Evolutionary conservation across 2,797 vertebrate genomes (phyloP).

Genomic region (Mormyrus proboscirostris): DNA sequence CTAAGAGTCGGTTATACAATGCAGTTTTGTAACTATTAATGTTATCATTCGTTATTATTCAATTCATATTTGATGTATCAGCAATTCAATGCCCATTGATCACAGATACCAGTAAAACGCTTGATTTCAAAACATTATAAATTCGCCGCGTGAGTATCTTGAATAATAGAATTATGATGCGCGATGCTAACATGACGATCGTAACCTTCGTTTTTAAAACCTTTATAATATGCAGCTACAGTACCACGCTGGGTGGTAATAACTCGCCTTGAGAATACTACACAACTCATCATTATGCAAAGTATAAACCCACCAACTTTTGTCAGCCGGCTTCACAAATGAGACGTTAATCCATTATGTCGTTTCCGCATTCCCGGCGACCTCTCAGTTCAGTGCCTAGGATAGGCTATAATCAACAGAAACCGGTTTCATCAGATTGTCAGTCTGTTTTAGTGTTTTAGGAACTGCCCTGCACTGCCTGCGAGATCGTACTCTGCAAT

Average conservation of each 20-base stretch:
- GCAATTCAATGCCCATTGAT: background rate
- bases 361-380: conserved; percentile 61
- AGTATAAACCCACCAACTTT: background rate
- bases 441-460: conserved; percentile 33
- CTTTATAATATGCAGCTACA: background rate
- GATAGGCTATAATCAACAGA: conserved; percentile 38
- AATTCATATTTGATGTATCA: background rate
- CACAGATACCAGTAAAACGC: background rate
- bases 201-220: background rate
- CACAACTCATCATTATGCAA: background rate
- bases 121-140: background rate
- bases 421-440: conserved; percentile 65
- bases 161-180: background rate
- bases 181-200: background rate
- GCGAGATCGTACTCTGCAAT: background rate
- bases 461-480: conserved; percentile 40
- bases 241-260: background rate
- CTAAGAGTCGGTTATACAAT: background rate
- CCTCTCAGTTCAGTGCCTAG: conserved; percentile 35
- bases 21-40: background rate
- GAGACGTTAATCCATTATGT: conserved; percentile 22
- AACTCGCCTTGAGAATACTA: background rate
- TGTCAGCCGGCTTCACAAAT: background rate
- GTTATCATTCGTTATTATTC: background rate
- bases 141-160: background rate